Conservation (phyloP, 2,888 invertebrate species). For the Cephus nigrinus region DNA sequence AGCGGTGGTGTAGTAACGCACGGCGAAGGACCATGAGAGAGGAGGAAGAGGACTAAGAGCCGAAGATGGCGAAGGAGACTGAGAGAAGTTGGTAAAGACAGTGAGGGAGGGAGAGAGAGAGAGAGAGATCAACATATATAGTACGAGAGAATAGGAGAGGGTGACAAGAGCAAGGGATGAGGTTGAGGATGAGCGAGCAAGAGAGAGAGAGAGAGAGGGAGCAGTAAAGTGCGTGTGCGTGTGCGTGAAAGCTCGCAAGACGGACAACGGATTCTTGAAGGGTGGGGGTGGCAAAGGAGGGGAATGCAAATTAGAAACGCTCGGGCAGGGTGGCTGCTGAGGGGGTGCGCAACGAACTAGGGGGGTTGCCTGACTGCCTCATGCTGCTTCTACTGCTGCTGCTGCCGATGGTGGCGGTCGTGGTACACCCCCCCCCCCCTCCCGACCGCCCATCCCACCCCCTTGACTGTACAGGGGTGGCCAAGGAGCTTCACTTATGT, state of each 20-base stretch:
- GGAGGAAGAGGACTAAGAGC: conserved; percentile 8
- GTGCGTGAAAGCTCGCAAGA: conserved; percentile 58
- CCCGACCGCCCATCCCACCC: background rate
- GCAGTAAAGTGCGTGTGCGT: conserved; percentile 28
- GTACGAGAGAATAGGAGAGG: background rate
- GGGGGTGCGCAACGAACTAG: conserved; percentile 24
- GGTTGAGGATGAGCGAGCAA: background rate
- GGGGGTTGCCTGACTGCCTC: conserved; percentile 10
- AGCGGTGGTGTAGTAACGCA: conserved; percentile 12
- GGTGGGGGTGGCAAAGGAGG: conserved; percentile 58
- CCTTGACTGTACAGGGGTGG: conserved; percentile 38
- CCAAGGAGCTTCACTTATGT: conserved; percentile 64
- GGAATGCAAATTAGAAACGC: conserved; percentile 66
- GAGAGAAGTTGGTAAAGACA: conserved; percentile 3
- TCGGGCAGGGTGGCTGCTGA: conserved; percentile 53
- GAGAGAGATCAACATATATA: background rate
- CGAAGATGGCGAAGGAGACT: conserved; percentile 7
- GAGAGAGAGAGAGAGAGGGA: background rate
- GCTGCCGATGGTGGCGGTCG: background rate
- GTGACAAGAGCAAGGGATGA: background rate
- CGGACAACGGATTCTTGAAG: conserved; percentile 54
- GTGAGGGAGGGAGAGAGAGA: background rate
- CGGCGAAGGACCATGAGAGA: conserved; percentile 12
- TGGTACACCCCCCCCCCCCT: background rate
- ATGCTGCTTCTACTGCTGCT: background rate